These are phyloP conservation scores for Xylophagus ater DNA, from an alignment of 2,888 invertebrate genomes.

Conservation along the genomic window DNA sequence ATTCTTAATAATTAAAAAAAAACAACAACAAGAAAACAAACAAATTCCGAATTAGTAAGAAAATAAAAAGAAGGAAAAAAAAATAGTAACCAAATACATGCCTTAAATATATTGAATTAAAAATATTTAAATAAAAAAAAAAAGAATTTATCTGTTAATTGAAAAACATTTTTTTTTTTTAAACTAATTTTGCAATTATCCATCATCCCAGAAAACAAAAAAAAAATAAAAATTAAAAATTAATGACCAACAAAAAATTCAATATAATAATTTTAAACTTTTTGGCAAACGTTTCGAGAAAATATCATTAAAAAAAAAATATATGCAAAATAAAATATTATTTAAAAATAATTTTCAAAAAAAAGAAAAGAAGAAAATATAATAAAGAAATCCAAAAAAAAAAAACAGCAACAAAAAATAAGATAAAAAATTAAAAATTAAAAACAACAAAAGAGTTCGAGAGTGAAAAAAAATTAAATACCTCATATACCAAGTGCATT, in stretches of 20 bases:
- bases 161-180: too few species aligned
- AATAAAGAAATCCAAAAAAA: slow-evolving; percentile 9
- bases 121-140: too few species aligned
- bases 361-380: slow-evolving; percentile 4
- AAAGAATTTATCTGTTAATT: too few species aligned
- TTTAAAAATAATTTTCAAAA: slow-evolving; percentile 4
- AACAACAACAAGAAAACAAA: too few species aligned
- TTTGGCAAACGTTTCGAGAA: slow-evolving; percentile 13
- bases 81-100: too few species aligned
- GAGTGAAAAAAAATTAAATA: slow-evolving; percentile 20
- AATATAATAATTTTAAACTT: slow-evolving; percentile 2
- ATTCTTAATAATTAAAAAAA: too few species aligned
- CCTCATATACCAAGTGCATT: slow-evolving; percentile 25
- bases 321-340: slow-evolving; percentile 1
- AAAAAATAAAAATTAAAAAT: neutral
- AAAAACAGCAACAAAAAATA: slow-evolving; percentile 13
- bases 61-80: too few species aligned
- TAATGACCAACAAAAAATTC: neutral
- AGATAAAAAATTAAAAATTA: neutral
- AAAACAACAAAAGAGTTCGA: slow-evolving; percentile 14
- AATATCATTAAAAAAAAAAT: slow-evolving; percentile 8
- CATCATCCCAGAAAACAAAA: too few species aligned
- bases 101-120: too few species aligned
- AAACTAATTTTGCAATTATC: too few species aligned
- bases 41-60: too few species aligned